These are phyloP conservation scores for Thamnophis elegans DNA, from an alignment of 2,797 vertebrate genomes.

Conservation along the genomic window DNA sequence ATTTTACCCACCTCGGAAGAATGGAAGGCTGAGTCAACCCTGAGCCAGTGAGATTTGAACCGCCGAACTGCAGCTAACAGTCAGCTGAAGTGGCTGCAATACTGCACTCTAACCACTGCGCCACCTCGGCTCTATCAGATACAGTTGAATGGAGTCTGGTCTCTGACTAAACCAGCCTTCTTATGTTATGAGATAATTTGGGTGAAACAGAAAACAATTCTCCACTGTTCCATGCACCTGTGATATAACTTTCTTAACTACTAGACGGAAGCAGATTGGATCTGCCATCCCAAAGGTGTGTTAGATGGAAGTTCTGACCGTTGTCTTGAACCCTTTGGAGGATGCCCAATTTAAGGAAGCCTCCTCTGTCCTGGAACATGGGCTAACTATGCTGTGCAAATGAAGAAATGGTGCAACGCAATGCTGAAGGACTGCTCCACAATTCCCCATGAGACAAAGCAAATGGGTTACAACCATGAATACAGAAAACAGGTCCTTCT, in stretches of 20 bases:
- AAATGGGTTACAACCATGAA: neutral
- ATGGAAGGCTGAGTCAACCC: too few species aligned
- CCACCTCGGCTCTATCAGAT: too few species aligned
- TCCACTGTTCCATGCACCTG: neutral
- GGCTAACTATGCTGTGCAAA: neutral
- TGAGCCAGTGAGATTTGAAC: too few species aligned
- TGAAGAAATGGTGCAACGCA: neutral
- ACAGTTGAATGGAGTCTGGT: neutral
- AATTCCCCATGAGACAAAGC: neutral
- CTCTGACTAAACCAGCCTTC: neutral
- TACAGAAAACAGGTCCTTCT: neutral
- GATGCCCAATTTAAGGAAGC: neutral
- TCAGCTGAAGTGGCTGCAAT: too few species aligned
- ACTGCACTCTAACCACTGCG: too few species aligned
- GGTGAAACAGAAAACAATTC: neutral
- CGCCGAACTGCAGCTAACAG: too few species aligned
- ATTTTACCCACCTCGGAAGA: too few species aligned
- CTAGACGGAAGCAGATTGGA: neutral
- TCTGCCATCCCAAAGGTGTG: neutral
- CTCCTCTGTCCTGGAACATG: neutral
- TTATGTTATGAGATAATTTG: neutral
- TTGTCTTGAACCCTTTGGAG: neutral
- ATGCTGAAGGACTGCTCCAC: neutral
- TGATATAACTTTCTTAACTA: neutral
- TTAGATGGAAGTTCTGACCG: neutral